Evolutionary conservation across 2,888 invertebrate species (phyloP), one percentile per base, ranked within the genome.

Genomic region (Dolomedes plantarius): DNA sequence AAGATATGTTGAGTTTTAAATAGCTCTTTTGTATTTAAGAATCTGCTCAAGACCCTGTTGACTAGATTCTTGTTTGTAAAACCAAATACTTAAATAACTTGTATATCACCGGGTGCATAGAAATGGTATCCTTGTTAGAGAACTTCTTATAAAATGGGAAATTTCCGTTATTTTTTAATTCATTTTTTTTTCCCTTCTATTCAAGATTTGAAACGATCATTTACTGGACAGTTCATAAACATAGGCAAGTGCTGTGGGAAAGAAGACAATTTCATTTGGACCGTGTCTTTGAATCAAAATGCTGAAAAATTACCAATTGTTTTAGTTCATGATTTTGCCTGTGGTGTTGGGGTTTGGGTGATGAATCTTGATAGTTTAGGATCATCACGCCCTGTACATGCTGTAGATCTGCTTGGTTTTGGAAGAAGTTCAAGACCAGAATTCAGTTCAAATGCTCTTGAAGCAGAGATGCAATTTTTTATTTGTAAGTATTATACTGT

Each of bases 331-430:
- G 99, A 99, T 0, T 94, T 99, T 91, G 98, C 96, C 11, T 95
- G 98, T 0, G 99, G 98, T 0, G 94, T 97, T 31, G 98, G 96
- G 0, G 93, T 98, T 65, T 99, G 98, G 98, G 95, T 96, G 88
- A 94, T 97, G 89, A 99, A 98, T 92, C 92, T 98, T 16, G 97
- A 98, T 91, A 93, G 94, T 0, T 92, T 99, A 7, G 0, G 86
- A 29, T 93, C 93, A 23, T 93, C 94, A 1, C 93, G 98, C 76
- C 96, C 97, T 0, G 95, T 98, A 0, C 97, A 98, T 92, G 97
- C 98, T 0, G 94, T 98, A 89, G 98, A 98, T 91, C 91, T 96
- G 67, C 91, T 96, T 79, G 95, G 98, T 46, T 99, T 99, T 92
- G 99, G 98, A 0, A 94, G 97, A 89, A 98, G 98, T 90, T 97